Evolutionary conservation across 64 coral and sea anemone genomes (phyloP), one percentile per base, ranked within the genome.

Genomic region (Porites lutea): DNA sequence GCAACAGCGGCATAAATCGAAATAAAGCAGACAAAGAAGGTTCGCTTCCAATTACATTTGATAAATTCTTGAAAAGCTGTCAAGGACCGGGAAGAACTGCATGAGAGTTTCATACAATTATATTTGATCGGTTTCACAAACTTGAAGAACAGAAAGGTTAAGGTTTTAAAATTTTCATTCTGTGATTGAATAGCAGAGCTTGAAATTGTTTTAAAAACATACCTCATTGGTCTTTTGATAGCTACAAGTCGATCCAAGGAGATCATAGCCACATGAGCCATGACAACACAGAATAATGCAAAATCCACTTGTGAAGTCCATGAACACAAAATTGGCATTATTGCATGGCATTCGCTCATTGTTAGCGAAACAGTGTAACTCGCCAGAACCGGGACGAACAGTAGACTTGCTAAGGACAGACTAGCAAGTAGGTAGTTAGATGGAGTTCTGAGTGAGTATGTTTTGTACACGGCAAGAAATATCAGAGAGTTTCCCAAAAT

Each of bases 241-340:
- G 81, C 62, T 18, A 84, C 6, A 3, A 84, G 48, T 8, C 81
- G 81, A 84, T 84, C 81, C 81, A 84, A 69, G n/a, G 81, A 84
- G 8, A 84, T 84, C 1, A 68, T 11, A 6, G 48, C 18, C 8
- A 84, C 19, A 23, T 84, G 81, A 18, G 19, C 23, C 63, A 84
- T 84, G 4, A 84, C 61, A 13, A 84, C 81, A 48, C 61, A 84
- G 16, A 84, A 84, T 20, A 84, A 68, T 12, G 18, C 63, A 51
- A 66, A 52, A 84, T 84, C 81, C 46, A 21, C 6, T 48, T 52
- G 11, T 50, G 81, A 84, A 51, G 81, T 12, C 81, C 63, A 67
- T 21, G 0, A 1, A 46, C 81, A 84, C 61, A 84, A 3, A 8
- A 7, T 3, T 52, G 15, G 18, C 8, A 51, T 50, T 3, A 11